These are phyloP conservation scores for Diprion similis DNA, from an alignment of 1,140 invertebrate genomes.

Conservation along the genomic window DNA sequence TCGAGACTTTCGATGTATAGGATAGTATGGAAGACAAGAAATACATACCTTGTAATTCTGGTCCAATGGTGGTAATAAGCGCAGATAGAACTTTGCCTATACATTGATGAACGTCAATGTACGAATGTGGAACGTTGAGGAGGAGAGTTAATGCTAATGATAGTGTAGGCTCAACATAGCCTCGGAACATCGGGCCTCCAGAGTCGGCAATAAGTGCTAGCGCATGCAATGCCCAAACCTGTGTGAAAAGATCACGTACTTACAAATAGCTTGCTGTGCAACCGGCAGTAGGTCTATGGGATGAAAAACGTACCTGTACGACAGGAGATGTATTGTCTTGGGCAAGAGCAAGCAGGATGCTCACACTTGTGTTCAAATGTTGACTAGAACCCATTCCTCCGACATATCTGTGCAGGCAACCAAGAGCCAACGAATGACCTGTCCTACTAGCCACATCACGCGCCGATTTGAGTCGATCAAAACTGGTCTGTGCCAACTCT, in stretches of 20 bases:
- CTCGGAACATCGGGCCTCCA: slow-evolving; percentile 97
- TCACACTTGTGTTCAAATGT: slow-evolving; percentile 92
- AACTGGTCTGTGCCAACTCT: slow-evolving; percentile 89
- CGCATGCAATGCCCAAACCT: slow-evolving; percentile 97
- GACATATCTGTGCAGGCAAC: slow-evolving; percentile 89
- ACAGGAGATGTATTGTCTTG: slow-evolving; percentile 90
- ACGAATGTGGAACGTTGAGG: slow-evolving; percentile 85
- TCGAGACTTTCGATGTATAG: slow-evolving; percentile 15
- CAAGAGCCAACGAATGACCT: slow-evolving; percentile 91
- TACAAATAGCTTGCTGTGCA: background rate
- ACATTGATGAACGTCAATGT: slow-evolving; percentile 93
- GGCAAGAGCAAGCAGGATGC: slow-evolving; percentile 90
- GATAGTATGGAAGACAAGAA: background rate
- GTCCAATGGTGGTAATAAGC: slow-evolving; percentile 96
- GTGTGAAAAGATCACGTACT: slow-evolving; percentile 29
- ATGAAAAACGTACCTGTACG: slow-evolving; percentile 74
- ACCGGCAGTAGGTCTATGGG: slow-evolving; percentile 10
- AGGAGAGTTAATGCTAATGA: slow-evolving; percentile 89
- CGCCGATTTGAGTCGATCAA: slow-evolving; percentile 87
- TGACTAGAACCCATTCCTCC: slow-evolving; percentile 92
- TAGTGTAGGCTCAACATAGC: slow-evolving; percentile 94
- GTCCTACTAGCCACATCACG: slow-evolving; percentile 88
- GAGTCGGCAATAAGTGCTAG: slow-evolving; percentile 95
- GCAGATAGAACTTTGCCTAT: slow-evolving; percentile 94
- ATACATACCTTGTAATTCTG: slow-evolving; percentile 86